Conservation (phyloP, 2,113 vertebrate genomes). For the Pseudorectes ferrugineus region DNA sequence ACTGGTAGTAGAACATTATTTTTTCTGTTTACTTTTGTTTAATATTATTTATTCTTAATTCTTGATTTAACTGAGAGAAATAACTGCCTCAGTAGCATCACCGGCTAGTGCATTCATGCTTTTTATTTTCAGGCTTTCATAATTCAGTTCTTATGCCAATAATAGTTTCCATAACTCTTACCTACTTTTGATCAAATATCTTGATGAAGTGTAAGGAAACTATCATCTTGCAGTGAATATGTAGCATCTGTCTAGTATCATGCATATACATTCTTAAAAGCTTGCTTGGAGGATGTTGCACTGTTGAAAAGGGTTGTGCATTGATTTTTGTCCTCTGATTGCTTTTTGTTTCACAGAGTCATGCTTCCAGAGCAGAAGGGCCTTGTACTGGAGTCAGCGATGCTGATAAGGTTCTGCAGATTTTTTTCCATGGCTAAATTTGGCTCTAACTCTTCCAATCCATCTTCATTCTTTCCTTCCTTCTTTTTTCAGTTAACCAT, state of each 20-base stretch:
- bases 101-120: background rate
- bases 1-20: background rate
- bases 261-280: background rate
- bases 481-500: slow-evolving; percentile 71
- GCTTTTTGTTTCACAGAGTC: slow-evolving; percentile 87
- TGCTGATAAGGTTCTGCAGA: slow-evolving; percentile 86
- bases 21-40: background rate
- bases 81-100: background rate
- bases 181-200: background rate
- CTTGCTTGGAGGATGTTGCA: slow-evolving; percentile 2
- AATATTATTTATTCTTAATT: background rate
- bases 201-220: background rate
- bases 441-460: slow-evolving; percentile 54
- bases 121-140: background rate
- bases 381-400: slow-evolving; percentile 82
- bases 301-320: slow-evolving; percentile 49
- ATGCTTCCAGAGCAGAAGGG: slow-evolving; percentile 75
- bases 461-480: slow-evolving; percentile 54
- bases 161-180: background rate
- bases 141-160: background rate
- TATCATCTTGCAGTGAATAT: background rate
- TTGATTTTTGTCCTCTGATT: slow-evolving; percentile 82
- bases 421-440: slow-evolving; percentile 66
- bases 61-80: background rate
- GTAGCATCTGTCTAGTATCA: background rate